A percentile compares a stretch with the other conserved stretches of the same genome.
Conservation (phyloP, 2,797 vertebrate species). For the Pangasius mekongensis region DNA sequence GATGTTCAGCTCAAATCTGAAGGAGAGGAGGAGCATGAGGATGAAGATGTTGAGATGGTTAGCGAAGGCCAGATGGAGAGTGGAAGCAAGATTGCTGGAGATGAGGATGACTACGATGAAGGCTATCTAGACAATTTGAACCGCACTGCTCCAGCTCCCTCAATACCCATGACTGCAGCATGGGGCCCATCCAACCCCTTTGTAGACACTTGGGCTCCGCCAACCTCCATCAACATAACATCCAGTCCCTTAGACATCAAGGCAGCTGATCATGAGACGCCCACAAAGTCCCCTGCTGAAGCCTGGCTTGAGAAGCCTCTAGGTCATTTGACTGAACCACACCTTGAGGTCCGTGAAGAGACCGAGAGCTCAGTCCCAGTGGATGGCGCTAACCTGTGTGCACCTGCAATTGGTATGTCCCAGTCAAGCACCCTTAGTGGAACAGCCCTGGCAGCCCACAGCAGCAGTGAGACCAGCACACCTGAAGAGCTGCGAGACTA, state of each 20-base stretch:
- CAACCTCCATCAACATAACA: slow-evolving; percentile 55
- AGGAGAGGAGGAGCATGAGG: slow-evolving; percentile 69
- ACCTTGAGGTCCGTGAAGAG: slow-evolving; percentile 52
- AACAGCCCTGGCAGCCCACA: slow-evolving; percentile 77
- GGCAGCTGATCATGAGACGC: slow-evolving; percentile 37
- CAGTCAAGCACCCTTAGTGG: slow-evolving; percentile 80
- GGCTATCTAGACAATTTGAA: slow-evolving; percentile 69
- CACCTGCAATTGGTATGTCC: slow-evolving; percentile 65
- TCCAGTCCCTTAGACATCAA: slow-evolving; percentile 67
- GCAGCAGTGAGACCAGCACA: slow-evolving; percentile 88
- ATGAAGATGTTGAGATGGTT: slow-evolving; percentile 77
- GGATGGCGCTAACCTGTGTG: slow-evolving; percentile 50
- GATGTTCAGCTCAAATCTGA: slow-evolving; percentile 45
- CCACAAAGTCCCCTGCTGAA: slow-evolving; percentile 71
- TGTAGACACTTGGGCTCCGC: slow-evolving; percentile 72
- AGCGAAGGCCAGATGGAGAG: slow-evolving; percentile 71
- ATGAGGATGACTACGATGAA: slow-evolving; percentile 63
- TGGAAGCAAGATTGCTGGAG: slow-evolving; percentile 60
- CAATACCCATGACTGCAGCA: slow-evolving; percentile 58
- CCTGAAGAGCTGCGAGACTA: slow-evolving; percentile 90
- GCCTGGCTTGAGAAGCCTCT: slow-evolving; percentile 64
- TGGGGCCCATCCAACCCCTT: slow-evolving; percentile 76
- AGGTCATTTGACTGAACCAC: slow-evolving; percentile 47
- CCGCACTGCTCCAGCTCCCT: slow-evolving; percentile 56
- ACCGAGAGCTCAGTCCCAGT: slow-evolving; percentile 49